Evolutionary conservation across 2,797 vertebrate species (phyloP).

Genomic region (Scomberomorus guttatus): DNA sequence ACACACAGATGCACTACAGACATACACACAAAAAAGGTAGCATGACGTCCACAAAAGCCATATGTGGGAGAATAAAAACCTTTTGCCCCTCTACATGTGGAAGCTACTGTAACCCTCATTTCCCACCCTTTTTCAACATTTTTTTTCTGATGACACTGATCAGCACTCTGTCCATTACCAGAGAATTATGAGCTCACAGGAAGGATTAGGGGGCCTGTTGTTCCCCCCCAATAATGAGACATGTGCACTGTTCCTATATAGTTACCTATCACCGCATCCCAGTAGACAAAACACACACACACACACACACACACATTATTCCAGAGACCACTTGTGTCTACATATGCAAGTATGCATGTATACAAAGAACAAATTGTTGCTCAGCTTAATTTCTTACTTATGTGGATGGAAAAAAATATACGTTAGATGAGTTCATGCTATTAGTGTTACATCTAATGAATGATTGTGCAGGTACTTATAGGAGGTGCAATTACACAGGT

Average conservation of each 20-base stretch:
- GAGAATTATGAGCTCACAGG: constrained; percentile 71
- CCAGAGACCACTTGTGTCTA: background rate
- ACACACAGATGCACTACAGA: background rate
- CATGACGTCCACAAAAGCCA: background rate
- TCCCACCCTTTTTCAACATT: background rate
- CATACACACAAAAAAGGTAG: background rate
- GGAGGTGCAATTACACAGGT: background rate
- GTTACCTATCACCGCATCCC: constrained; percentile 27
- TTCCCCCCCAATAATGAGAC: constrained; percentile 36
- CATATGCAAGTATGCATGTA: too few relatives aligned
- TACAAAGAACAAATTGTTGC: background rate
- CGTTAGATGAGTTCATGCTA: background rate
- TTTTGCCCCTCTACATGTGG: background rate
- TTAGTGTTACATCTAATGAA: background rate
- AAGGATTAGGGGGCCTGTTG: constrained; percentile 64
- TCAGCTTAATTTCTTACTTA: constrained; percentile 1
- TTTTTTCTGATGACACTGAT: constrained; percentile 62
- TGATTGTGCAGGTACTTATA: background rate
- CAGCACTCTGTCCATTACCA: constrained; percentile 39
- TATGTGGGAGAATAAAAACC: constrained; percentile 1
- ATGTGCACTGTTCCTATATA: constrained; percentile 25
- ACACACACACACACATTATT: background rate
- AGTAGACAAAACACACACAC: constrained; percentile 8
- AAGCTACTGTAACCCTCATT: constrained; percentile 5
- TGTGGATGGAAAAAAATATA: background rate